Percentiles rank a stretch among this genome's conserved stretches.
Conservation (phyloP, 2,888 invertebrate genomes). For the Osmoderma eremita region DNA sequence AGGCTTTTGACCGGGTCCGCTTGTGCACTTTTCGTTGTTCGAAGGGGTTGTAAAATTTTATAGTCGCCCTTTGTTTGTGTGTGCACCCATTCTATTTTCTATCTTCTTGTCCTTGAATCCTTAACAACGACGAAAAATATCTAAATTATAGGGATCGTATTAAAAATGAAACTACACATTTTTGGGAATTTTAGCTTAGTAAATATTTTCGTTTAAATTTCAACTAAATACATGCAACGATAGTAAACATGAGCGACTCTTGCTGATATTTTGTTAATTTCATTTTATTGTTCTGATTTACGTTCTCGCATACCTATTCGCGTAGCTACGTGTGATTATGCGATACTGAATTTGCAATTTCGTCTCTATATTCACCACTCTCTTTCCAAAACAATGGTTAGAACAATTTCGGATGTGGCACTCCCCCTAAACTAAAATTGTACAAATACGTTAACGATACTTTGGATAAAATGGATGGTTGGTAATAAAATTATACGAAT, state of each 20-base stretch:
- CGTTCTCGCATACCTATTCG: conserved; percentile 41
- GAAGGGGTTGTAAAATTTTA: conserved; percentile 40
- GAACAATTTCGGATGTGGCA: not conserved
- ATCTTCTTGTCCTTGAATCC: not conserved
- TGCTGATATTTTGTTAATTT: conserved; percentile 51
- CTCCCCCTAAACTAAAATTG: not conserved
- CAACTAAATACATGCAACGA: too few relatives aligned
- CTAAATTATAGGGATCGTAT: too few relatives aligned
- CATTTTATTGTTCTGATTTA: conserved; percentile 57
- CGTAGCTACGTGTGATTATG: too few relatives aligned
- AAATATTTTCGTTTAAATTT: too few relatives aligned
- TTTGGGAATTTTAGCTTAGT: too few relatives aligned
- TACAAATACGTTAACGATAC: too few relatives aligned
- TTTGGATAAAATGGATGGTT: too few relatives aligned
- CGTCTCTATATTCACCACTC: conserved; percentile 1
- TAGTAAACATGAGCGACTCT: too few relatives aligned
- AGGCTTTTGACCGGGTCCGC: conserved; percentile 31
- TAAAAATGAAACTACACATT: too few relatives aligned
- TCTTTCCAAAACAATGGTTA: not conserved
- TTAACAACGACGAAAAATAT: too few relatives aligned
- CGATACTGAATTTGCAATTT: conserved; percentile 11
- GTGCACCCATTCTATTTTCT: not conserved
- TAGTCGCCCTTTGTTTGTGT: conserved; percentile 1
- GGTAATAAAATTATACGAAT: too few relatives aligned
- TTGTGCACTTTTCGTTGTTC: conserved; percentile 27